Evolutionary conservation across 2,888 invertebrate species (phyloP), one percentile per base, ranked within the genome.

Genomic region (Trichopria drosophilae): DNA sequence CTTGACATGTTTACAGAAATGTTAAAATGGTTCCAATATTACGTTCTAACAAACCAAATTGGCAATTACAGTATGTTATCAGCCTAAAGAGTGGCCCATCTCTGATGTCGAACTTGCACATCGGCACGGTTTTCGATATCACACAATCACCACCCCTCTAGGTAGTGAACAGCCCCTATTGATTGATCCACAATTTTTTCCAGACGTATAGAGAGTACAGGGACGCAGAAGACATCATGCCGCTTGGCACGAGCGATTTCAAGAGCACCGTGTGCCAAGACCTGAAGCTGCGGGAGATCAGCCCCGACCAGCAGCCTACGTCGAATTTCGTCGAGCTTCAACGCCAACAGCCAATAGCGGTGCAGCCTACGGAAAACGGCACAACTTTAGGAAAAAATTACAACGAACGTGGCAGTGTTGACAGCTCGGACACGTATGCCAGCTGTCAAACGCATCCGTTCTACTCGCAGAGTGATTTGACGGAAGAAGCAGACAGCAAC

Each of bases 361-460:
- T 43, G n/a, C 22, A 23, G 10, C 34, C 53, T 9, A 28, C 34
- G 18, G 54, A 51, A 53, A 61, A 63, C 29, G 20, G 50, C 56
- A 52, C 60, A 55, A 65, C 64, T 58, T 71, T 67, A 62, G 65
- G 57, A 20, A 67, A 60, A 42, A 56, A 58, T 28, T 73, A 73
- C 63, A 73, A 69, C 63, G 79, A 79, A 53, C 72, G 77, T 34
- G 78, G 78, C 29, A 78, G 78, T 72, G 78, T 81, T 51, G 81
- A 82, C 80, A 87, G 93, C 79, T 88, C 93, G 71, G 95, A 95
- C 79, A 95, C 95, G 63, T 96, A 93, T 79, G 93, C 93, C 77
- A 94, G 93, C 79, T 95, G 95, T 81, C 90, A 93, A 81, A 94
- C 95, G 71, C 93, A 94, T 81, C 93, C 93, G 71, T 93, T 90